A percentile compares a stretch with the other conserved stretches of the same genome.
Conservation (phyloP, 1,140 invertebrate species). For the Hyposmocoma kahamanoa region DNA sequence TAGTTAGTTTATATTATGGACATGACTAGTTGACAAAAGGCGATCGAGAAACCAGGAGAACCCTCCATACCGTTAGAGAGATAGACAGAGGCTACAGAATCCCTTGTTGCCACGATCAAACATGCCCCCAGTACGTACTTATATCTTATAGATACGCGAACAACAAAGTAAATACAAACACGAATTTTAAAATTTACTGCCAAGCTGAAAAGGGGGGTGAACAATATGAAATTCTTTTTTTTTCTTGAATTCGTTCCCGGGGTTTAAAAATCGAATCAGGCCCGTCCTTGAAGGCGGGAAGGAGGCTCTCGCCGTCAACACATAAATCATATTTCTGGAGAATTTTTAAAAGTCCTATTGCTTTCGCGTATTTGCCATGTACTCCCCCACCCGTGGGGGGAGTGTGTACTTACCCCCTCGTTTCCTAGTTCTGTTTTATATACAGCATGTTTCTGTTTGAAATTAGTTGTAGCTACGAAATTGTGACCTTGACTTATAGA, state of each 20-base stretch:
- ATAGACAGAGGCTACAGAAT: too few species aligned
- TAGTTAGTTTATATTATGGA: too few species aligned
- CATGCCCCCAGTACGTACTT: too few species aligned
- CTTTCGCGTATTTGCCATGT: constrained; percentile 74
- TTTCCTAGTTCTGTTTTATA: constrained; percentile 67
- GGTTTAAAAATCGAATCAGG: constrained; percentile 72
- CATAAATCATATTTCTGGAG: constrained; percentile 74
- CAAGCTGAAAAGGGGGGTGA: constrained; percentile 15
- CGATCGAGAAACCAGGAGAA: too few species aligned
- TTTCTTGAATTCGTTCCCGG: constrained; percentile 24
- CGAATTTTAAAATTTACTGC: too few species aligned
- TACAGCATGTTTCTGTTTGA: too few species aligned
- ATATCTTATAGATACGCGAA: too few species aligned
- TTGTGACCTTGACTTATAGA: too few species aligned
- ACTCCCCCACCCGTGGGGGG: constrained; percentile 48
- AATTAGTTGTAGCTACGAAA: too few species aligned
- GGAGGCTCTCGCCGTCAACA: constrained; percentile 66
- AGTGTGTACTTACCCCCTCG: constrained; percentile 71
- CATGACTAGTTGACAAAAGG: too few species aligned
- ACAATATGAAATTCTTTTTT: constrained; percentile 10
- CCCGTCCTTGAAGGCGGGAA: constrained; percentile 60
- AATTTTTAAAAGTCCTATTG: constrained; percentile 74
- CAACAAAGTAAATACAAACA: constrained; percentile 17
- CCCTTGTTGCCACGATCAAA: too few species aligned
- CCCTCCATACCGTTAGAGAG: too few species aligned